These are phyloP conservation scores for Tipula unca DNA, from an alignment of 2,888 invertebrate species.

Conservation along the genomic window DNA sequence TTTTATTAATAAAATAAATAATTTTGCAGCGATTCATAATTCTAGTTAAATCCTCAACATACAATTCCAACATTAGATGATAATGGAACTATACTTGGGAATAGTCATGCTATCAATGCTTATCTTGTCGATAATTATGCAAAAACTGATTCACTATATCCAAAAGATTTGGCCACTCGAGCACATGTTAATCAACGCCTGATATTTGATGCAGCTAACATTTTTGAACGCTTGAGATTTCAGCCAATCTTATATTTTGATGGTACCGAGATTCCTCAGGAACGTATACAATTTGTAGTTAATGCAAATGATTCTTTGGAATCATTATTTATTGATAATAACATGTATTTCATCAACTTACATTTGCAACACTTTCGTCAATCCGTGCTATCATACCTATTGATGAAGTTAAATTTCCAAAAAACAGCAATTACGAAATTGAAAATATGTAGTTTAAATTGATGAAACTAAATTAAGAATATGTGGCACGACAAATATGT, in stretches of 20 bases:
- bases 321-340: slow-evolving; percentile 30
- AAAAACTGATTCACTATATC: slow-evolving; percentile 47
- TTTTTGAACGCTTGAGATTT: slow-evolving; percentile 38
- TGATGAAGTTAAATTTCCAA: slow-evolving; percentile 30
- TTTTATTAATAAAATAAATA: background rate
- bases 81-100: slow-evolving; percentile 34
- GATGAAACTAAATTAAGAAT: too few species aligned
- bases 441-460: too few species aligned
- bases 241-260: slow-evolving; percentile 26
- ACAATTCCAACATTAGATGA: slow-evolving; percentile 39
- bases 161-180: slow-evolving; percentile 45
- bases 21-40: background rate
- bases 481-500: too few species aligned
- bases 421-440: too few species aligned
- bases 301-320: slow-evolving; percentile 34
- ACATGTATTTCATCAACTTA: slow-evolving; percentile 30
- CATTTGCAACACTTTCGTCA: slow-evolving; percentile 2
- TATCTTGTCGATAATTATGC: slow-evolving; percentile 49
- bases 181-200: slow-evolving; percentile 46
- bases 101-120: slow-evolving; percentile 46
- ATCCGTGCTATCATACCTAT: background rate
- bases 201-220: slow-evolving; percentile 44
- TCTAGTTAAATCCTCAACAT: slow-evolving; percentile 51
- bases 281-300: slow-evolving; percentile 34
- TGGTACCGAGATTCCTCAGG: slow-evolving; percentile 22